Evolutionary conservation across 2,113 vertebrate genomes (phyloP).

Genomic region (Micronycteris hirsuta): DNA sequence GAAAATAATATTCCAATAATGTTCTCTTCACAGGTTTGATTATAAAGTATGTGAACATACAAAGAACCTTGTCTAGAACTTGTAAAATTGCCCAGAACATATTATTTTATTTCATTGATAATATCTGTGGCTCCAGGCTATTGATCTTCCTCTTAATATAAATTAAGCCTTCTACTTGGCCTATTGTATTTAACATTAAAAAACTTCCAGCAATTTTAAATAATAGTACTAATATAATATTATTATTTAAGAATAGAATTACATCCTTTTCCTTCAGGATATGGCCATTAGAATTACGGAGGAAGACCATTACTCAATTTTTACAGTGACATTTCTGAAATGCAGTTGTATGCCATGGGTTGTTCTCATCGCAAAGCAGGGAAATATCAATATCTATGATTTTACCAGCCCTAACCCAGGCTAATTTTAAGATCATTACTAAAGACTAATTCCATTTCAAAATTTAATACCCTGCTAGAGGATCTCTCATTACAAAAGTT

Average conservation of each 20-base stretch:
- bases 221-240: neutral
- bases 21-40: neutral
- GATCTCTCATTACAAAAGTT: neutral
- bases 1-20: neutral
- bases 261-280: neutral
- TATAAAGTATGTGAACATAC: neutral
- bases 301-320: neutral
- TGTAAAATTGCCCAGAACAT: neutral
- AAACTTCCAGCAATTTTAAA: neutral
- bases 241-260: neutral
- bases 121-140: neutral
- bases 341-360: neutral
- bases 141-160: neutral
- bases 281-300: neutral
- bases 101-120: neutral
- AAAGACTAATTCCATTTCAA: neutral
- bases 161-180: neutral
- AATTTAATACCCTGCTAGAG: neutral
- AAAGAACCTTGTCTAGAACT: neutral
- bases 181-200: neutral
- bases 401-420: neutral
- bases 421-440: neutral
- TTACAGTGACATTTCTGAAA: neutral
- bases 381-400: neutral
- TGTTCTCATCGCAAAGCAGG: neutral